phyloP scores from a whole-genome alignment of 2,797 vertebrate genomes.

The Austrolebias charrua region DNA sequence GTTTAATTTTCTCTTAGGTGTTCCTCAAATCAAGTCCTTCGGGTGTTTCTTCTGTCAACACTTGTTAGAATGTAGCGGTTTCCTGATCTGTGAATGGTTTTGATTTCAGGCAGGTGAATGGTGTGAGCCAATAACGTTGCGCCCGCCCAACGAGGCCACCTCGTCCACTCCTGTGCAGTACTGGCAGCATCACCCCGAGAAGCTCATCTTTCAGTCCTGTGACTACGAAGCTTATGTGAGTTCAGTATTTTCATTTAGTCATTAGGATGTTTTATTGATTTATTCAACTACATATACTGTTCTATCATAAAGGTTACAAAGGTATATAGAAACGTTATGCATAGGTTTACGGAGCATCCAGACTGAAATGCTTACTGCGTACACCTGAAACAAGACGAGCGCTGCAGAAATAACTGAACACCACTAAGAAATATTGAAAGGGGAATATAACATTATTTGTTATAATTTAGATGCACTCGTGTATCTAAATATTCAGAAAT shows the following conservation, averaged over 20 bases:
- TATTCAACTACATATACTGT: too few relatives aligned
- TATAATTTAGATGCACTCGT: too few relatives aligned
- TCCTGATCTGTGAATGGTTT: conserved; percentile 36
- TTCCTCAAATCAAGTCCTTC: conserved; percentile 8
- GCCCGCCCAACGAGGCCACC: conserved; percentile 97
- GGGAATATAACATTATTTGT: not conserved
- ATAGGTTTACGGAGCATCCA: conserved; percentile 41
- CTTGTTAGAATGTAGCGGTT: too few relatives aligned
- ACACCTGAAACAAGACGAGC: conserved; percentile 1
- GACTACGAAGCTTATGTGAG: conserved; percentile 99
- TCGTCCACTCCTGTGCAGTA: conserved; percentile 98
- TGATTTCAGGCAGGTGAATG: conserved; percentile 94
- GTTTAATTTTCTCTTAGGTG: conserved; percentile 47
- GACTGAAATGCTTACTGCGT: conserved; percentile 25
- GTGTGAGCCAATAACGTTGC: conserved; percentile 97
- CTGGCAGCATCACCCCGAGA: conserved; percentile 99
- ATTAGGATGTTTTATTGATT: not conserved
- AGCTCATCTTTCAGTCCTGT: conserved; percentile 99
- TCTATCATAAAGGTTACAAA: too few relatives aligned
- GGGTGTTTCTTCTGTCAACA: not conserved
- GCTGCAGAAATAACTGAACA: conserved; percentile 22
- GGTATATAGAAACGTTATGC: not conserved
- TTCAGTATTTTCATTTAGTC: conserved; percentile 39
- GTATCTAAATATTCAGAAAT: too few relatives aligned
- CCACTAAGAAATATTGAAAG: conserved; percentile 12